Percentiles rank a stretch among this genome's conserved stretches.
Evolutionary conservation across 2,797 vertebrate species (phyloP).

Genomic region (Aotus griseimembra): DNA sequence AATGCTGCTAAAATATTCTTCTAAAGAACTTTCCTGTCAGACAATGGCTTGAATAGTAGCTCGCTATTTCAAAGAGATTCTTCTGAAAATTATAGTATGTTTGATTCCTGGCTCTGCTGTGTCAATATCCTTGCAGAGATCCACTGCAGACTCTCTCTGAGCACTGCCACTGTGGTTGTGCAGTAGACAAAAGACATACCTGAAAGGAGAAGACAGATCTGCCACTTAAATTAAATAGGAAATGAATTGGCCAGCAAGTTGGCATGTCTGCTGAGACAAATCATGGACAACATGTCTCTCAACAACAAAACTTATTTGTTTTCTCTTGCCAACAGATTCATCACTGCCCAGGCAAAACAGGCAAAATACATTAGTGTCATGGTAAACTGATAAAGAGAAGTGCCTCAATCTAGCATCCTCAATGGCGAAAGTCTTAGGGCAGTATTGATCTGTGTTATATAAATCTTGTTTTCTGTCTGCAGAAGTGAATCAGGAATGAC

Average conservation of each 20-base stretch:
- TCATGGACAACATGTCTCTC: constrained; percentile 95
- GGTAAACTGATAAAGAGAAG: constrained; percentile 97
- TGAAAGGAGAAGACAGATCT: constrained; percentile 94
- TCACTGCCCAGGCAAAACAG: constrained; percentile 96
- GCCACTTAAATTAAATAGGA: constrained; percentile 92
- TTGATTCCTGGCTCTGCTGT: constrained; percentile 55
- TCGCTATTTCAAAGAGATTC: constrained; percentile 51
- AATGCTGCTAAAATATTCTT: background rate
- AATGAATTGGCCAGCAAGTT: constrained; percentile 94
- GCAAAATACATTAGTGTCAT: constrained; percentile 99
- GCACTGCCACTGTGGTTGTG: constrained; percentile 85
- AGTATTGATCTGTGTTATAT: constrained; percentile 98
- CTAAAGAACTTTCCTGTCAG: background rate
- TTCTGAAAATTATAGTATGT: constrained; percentile 69
- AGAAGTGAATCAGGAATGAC: constrained; percentile 97
- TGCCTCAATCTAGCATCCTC: constrained; percentile 91
- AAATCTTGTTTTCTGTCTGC: constrained; percentile 99
- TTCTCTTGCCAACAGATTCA: constrained; percentile 95
- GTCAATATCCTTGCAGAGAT: constrained; percentile 86
- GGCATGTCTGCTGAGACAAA: constrained; percentile 95
- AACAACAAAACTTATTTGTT: constrained; percentile 91
- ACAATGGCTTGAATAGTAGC: constrained; percentile 31
- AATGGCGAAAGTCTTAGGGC: constrained; percentile 94
- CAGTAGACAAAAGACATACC: constrained; percentile 92
- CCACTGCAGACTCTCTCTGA: constrained; percentile 85